Evolutionary conservation across 2,797 vertebrate species (phyloP), one percentile per base, ranked within the genome.

Genomic region (Oreochromis mossambicus): DNA sequence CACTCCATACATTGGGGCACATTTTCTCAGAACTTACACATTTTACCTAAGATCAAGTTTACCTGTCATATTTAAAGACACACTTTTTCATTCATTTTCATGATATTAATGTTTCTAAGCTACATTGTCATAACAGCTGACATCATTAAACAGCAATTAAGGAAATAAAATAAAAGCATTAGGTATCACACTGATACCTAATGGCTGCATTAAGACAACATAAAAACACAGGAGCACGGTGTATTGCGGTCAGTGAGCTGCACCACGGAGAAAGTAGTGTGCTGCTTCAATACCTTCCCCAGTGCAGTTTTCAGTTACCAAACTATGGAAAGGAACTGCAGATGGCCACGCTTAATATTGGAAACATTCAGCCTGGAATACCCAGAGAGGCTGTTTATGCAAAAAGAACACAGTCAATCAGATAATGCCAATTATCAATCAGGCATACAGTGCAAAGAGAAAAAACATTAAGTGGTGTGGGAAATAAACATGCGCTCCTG

Each of bases 381-480:
- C 52, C 82, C 54, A 83, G 46, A 75, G 80, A 88, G 50, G 75
- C 56, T 70, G 78, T 84, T 92, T 73, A 66, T 81, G 17, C 50
- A 51, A 15, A 73, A 32, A 78, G 52, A 81, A 63, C 77, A 81
- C 66, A 82, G 58, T 88, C 58, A 88, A 80, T 88, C 86, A 83
- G 82, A 92, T 90, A 89, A 89, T 79, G 52, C 12, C 86, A 87
- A 82, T 85, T 84, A 91, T 92, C 86, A 90, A 85, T 89, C 79
- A 86, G 32, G 38, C 77, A 81, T 80, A 78, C 80, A 79, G 82
- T 66, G 83, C 78, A 87, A 91, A 83, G 70, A 81, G 54, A 87
- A 77, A 63, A 86, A 80, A 83, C 82, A 90, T 84, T 83, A 91
- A 89, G 80, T 85, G 78, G 52, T 61, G 34, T 79, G 36, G 55